These are phyloP conservation scores for Batillaria attramentaria DNA, from an alignment of 1,140 invertebrate genomes.

Conservation along the genomic window DNA sequence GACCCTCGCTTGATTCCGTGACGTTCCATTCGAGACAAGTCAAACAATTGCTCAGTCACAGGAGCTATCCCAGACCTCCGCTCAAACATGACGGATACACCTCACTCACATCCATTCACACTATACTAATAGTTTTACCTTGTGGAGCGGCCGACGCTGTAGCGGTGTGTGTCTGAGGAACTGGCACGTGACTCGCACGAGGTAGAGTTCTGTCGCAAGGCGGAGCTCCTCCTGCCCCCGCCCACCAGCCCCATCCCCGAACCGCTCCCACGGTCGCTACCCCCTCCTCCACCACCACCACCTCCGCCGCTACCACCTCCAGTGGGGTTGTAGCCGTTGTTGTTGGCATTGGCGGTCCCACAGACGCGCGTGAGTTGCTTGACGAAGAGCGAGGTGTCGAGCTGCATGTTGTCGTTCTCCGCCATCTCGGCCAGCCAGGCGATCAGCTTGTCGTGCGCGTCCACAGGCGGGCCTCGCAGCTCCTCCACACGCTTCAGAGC, in stretches of 20 bases:
- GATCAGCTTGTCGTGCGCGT: slow-evolving; percentile 57
- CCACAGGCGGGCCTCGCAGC: slow-evolving; percentile 44
- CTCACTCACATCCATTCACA: no score
- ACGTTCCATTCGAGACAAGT: no score
- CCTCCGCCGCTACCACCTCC: neutral
- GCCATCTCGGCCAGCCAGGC: slow-evolving; percentile 59
- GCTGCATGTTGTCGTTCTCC: slow-evolving; percentile 46
- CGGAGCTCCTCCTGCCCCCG: neutral
- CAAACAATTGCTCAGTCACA: no score
- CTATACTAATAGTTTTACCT: no score
- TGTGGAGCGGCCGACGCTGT: slow-evolving; percentile 20
- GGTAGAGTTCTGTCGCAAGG: slow-evolving; percentile 40
- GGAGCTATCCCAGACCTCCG: no score
- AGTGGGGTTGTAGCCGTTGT: neutral
- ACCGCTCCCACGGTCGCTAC: neutral
- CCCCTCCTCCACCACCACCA: neutral
- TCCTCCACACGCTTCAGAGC: slow-evolving; percentile 44
- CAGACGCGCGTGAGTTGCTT: slow-evolving; percentile 47
- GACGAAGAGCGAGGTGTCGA: slow-evolving; percentile 48
- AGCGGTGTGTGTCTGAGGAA: slow-evolving; percentile 1
- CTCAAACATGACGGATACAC: no score
- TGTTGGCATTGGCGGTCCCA: neutral
- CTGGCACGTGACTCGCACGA: slow-evolving; percentile 40
- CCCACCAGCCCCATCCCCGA: neutral
- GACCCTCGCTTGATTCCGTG: no score